These are phyloP conservation scores for Chlorodrepanis virens DNA, from an alignment of 2,113 vertebrate species.

Conservation along the genomic window DNA sequence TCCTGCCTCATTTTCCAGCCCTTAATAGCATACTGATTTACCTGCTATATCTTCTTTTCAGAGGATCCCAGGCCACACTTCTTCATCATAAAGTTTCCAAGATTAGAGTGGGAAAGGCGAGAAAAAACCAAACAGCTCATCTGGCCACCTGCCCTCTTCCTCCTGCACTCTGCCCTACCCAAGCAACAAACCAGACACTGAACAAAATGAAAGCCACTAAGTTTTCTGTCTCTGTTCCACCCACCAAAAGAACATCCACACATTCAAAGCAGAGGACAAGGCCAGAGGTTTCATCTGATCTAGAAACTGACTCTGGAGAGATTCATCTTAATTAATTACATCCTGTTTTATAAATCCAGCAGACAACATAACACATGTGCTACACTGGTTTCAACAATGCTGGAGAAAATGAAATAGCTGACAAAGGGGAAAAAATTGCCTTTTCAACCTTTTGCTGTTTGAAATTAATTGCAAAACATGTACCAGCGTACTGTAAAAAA, in stretches of 20 bases:
- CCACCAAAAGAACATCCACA: not conserved
- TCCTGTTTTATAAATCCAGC: not conserved
- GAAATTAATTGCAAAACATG: not conserved
- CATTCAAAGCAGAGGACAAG: not conserved
- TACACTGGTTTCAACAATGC: not conserved
- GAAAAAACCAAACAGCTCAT: not conserved
- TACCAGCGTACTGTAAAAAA: not conserved
- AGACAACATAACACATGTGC: not conserved
- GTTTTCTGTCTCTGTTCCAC: not conserved
- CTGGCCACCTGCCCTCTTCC: not conserved
- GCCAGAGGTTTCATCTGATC: not conserved
- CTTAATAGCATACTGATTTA: not conserved
- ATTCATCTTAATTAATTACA: constrained; percentile 5
- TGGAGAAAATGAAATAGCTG: constrained; percentile 1
- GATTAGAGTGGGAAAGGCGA: not conserved
- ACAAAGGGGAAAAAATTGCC: not conserved
- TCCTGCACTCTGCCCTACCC: not conserved
- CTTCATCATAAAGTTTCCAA: not conserved
- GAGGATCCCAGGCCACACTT: not conserved
- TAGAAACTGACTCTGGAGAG: not conserved
- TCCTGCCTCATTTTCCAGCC: not conserved
- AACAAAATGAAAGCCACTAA: not conserved
- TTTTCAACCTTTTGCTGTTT: not conserved
- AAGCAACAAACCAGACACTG: not conserved
- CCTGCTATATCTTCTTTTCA: not conserved